phyloP scores from a whole-genome alignment of 2,888 invertebrate genomes.

The Amblyjoppa fuscipennis region DNA sequence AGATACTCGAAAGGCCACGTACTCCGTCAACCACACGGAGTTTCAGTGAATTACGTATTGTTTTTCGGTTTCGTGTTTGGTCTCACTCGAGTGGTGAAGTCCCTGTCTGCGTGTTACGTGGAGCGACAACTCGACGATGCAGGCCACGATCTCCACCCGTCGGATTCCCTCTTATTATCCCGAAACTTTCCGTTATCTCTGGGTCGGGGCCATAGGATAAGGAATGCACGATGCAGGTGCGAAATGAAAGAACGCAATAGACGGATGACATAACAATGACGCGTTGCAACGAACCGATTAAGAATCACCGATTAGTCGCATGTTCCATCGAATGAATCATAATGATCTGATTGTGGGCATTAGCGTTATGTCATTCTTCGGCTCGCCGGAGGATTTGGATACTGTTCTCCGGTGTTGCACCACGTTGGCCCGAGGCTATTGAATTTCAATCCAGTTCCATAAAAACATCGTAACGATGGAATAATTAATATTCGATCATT shows the following conservation, averaged over 20 bases:
- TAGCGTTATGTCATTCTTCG: background rate
- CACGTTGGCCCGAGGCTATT: background rate
- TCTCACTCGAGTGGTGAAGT: background rate
- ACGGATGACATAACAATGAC: background rate
- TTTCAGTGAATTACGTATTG: conserved; percentile 17
- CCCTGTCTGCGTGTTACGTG: background rate
- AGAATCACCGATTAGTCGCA: background rate
- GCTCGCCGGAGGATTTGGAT: background rate
- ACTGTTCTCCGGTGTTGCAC: background rate
- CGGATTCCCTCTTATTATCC: background rate
- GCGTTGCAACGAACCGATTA: background rate
- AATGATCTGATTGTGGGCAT: background rate
- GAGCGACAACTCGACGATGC: background rate
- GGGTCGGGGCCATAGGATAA: background rate
- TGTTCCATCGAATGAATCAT: background rate
- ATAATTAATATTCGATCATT: background rate
- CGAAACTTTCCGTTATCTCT: conserved; percentile 24
- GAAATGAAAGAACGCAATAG: background rate
- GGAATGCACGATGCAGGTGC: background rate
- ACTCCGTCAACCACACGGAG: background rate
- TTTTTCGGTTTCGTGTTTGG: conserved; percentile 13
- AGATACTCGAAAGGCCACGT: conserved; percentile 26
- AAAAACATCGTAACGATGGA: background rate
- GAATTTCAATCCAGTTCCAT: background rate
- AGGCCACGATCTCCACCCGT: background rate